Evolutionary conservation across 2,888 invertebrate species (phyloP).

Genomic region (Caenorhabditis angaria): DNA sequence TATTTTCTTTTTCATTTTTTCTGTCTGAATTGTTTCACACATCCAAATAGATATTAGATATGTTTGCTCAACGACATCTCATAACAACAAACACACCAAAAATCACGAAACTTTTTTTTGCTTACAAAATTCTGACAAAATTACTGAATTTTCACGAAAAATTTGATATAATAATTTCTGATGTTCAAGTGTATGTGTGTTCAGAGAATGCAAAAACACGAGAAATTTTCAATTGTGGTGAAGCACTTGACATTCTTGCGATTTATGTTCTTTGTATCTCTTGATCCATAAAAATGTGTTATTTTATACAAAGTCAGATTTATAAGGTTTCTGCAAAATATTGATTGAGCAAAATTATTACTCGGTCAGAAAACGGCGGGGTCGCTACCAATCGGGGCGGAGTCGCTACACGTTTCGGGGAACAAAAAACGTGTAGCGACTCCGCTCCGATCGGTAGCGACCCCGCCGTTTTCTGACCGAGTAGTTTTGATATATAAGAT

Average conservation of each 20-base stretch:
- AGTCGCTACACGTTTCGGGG: too few species aligned
- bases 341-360: too few species aligned
- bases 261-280: conserved; percentile 2
- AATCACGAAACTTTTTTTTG: not conserved
- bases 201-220: conserved; percentile 1
- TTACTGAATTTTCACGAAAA: not conserved
- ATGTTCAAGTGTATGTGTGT: conserved; percentile 1
- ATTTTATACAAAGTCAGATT: too few species aligned
- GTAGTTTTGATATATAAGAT: too few species aligned
- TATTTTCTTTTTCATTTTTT: too few species aligned
- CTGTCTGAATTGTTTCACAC: too few species aligned
- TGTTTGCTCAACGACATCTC: not conserved
- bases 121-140: not conserved
- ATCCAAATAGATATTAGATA: not conserved
- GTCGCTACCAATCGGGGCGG: too few species aligned
- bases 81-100: conserved; percentile 2
- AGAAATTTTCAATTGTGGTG: conserved; percentile 4
- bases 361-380: too few species aligned
- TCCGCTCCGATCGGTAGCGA: too few species aligned
- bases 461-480: too few species aligned
- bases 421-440: too few species aligned
- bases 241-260: not conserved
- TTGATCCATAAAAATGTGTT: not conserved
- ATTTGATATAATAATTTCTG: not conserved
- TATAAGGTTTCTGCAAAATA: not conserved